phyloP scores from a whole-genome alignment of 1,140 invertebrate species.

The Zaprionus tsacasi region DNA sequence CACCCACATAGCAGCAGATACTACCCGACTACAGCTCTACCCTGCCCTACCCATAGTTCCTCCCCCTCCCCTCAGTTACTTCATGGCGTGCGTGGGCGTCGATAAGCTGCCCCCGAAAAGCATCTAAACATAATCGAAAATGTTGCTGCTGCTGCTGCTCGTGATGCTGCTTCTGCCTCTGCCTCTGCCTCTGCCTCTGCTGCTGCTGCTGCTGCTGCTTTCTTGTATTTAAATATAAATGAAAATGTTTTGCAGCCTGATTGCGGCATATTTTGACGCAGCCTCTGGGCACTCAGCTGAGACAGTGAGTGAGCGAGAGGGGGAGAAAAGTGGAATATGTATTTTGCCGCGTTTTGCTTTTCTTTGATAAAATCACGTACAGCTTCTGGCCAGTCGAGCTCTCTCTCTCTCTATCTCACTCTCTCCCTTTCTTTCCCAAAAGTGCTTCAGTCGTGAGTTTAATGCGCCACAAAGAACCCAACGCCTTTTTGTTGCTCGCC shows the following conservation, averaged over 20 bases:
- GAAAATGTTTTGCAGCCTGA: constrained; percentile 81
- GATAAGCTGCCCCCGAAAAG: constrained; percentile 73
- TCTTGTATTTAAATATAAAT: constrained; percentile 82
- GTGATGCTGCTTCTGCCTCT: constrained; percentile 8
- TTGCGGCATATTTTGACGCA: constrained; percentile 82
- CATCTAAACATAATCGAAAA: constrained; percentile 81
- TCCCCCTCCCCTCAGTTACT: background rate
- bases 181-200: constrained; percentile 30
- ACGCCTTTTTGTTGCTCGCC: constrained; percentile 61
- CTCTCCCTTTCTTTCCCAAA: constrained; percentile 46
- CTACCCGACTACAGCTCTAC: background rate
- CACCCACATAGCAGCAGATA: constrained; percentile 40
- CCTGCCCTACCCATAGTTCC: too few relatives aligned
- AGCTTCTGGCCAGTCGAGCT: constrained; percentile 57
- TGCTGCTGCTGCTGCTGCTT: constrained; percentile 17
- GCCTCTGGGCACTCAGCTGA: constrained; percentile 57
- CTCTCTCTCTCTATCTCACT: background rate
- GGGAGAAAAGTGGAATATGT: constrained; percentile 11
- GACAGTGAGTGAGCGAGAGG: constrained; percentile 20
- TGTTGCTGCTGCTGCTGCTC: constrained; percentile 45
- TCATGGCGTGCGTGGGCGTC: constrained; percentile 62
- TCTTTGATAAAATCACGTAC: constrained; percentile 82
- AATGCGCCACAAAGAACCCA: constrained; percentile 67
- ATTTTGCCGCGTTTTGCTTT: constrained; percentile 57
- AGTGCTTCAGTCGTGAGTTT: constrained; percentile 64